Evolutionary conservation across 2,797 vertebrate species (phyloP).

Genomic region (Eremophila alpestris): DNA sequence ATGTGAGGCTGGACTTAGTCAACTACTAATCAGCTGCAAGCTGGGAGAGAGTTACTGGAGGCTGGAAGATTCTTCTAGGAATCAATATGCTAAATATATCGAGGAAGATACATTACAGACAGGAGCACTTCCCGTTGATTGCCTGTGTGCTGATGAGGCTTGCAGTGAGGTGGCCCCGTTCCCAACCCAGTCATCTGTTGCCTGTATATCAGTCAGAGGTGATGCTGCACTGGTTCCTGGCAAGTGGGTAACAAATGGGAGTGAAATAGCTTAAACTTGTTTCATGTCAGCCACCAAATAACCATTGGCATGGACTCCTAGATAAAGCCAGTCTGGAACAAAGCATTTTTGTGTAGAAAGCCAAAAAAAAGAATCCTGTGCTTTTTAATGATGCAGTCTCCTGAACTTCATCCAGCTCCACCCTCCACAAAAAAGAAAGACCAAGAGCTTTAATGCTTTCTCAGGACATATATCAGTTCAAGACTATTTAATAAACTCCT

Average conservation of each 20-base stretch:
- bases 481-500: neutral
- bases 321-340: neutral
- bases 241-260: neutral
- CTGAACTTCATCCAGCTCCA: neutral
- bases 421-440: neutral
- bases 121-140: neutral
- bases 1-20: neutral
- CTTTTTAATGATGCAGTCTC: neutral
- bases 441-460: neutral
- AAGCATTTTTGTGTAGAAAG: neutral
- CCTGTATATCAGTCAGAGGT: neutral
- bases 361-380: neutral
- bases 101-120: neutral
- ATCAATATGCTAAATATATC: constrained; percentile 5
- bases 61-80: constrained; percentile 32
- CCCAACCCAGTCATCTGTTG: neutral
- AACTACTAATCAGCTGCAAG: neutral
- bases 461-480: neutral
- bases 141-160: neutral
- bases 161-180: neutral
- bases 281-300: neutral
- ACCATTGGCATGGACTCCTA: neutral
- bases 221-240: neutral
- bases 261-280: neutral
- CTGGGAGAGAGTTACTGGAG: neutral